Conservation (phyloP, 2,113 vertebrate species). For the Hippoglossus stenolepis region DNA sequence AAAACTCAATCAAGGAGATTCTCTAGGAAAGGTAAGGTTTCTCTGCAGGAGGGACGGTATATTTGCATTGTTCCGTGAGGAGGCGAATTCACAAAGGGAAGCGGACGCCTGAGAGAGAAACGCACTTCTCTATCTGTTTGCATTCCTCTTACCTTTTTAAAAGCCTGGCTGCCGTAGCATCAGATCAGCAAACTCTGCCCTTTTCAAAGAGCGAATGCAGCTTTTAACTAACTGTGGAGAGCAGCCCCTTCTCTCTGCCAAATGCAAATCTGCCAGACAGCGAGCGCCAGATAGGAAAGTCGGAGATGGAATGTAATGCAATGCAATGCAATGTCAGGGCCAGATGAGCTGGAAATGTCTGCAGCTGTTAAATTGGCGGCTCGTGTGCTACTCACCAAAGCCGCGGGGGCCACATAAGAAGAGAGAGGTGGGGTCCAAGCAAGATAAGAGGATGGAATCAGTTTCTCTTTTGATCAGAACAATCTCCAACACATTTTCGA, state of each 20-base stretch:
- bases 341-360: conserved; percentile 77
- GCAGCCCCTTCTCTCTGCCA: conserved; percentile 53
- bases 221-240: conserved; percentile 74
- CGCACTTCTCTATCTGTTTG: conserved; percentile 38
- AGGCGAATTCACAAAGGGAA: conserved; percentile 24
- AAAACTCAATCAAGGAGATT: conserved; percentile 40
- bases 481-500: conserved; percentile 14
- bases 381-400: conserved; percentile 50
- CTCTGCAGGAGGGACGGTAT: not conserved
- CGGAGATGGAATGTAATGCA: conserved; percentile 64
- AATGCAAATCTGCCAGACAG: conserved; percentile 70
- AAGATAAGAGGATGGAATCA: conserved; percentile 56
- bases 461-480: conserved; percentile 49
- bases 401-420: conserved; percentile 53
- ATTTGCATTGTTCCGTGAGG: conserved; percentile 6
- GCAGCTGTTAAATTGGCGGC: conserved; percentile 70
- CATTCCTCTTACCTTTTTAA: conserved; percentile 38
- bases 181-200: conserved; percentile 62
- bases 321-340: conserved; percentile 61
- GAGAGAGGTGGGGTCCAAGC: conserved; percentile 52
- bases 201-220: conserved; percentile 58
- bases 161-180: conserved; percentile 51
- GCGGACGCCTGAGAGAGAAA: conserved; percentile 24
- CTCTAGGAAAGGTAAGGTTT: conserved; percentile 59
- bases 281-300: conserved; percentile 54